Evolutionary conservation across 2,888 invertebrate species (phyloP), one percentile per base, ranked within the genome.

Genomic region (Lithophane socia): DNA sequence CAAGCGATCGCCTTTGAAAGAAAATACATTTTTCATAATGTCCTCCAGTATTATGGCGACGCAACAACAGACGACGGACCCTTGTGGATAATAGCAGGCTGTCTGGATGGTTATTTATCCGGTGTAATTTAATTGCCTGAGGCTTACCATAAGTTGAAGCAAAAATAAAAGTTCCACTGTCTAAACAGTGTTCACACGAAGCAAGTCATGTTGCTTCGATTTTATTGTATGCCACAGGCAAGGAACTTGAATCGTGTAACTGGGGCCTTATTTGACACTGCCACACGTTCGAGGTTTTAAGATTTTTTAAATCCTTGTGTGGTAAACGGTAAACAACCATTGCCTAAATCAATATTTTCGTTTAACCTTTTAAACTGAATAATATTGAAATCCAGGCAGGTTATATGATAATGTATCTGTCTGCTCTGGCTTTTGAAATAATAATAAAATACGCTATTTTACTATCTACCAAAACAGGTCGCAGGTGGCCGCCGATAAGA

Each of bases 11-110:
- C 86, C 72, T 89, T 88, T 90, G 89, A 93, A 93, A 92, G 91
- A 93, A 94, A 92, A 94, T 91, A 90, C 89, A 92, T 93, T 92
- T 92, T 93, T 92, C 91, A 92, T 91, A 89, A 92, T 88, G 89
- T 90, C 88, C 87, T 83, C 86, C 76, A 81, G 84, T 89, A 86
- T 83, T 85, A 88, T 91, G 91, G 88, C 88, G 83, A 85, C 83
- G 83, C 91, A 91, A 88, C 89, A 89, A 83, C 87, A 87, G 82
- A 87, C 86, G 58, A 64, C 63, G 49, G 49, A n/a, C 42, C 29
- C 18, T 29, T 67, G 74, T 13, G 58, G 18, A 69, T 79, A 82
- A 75, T 68, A 63, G 60, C 69, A 24, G 16, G 10, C n/a, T 37
- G 54, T 9, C 54, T 52, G 24, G 37, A 52, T 4, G 4, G 21